Evolutionary conservation across 2,888 invertebrate species (phyloP).

Genomic region (Dolichomitus sp.): DNA sequence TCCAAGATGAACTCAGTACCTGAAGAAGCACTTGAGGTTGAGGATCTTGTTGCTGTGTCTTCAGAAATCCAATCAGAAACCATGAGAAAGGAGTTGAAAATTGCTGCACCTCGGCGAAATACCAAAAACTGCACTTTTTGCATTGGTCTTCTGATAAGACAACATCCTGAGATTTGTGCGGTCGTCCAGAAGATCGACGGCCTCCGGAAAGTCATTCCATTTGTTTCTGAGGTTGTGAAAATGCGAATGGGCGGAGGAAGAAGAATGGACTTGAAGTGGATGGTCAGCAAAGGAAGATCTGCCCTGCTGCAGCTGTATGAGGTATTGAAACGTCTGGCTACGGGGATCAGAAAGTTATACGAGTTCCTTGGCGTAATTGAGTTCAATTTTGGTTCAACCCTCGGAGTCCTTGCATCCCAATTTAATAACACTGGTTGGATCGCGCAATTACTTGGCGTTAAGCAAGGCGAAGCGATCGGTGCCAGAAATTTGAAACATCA

Average conservation of each 20-base stretch:
- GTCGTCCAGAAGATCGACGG: constrained; percentile 30
- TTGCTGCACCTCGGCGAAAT: neutral
- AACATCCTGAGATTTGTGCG: constrained; percentile 37
- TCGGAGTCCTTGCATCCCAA: no score
- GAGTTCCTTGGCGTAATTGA: no score
- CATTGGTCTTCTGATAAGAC: neutral
- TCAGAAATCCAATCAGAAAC: no score
- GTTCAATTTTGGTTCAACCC: no score
- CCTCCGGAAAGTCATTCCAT: constrained; percentile 8
- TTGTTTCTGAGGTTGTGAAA: neutral
- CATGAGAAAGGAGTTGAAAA: neutral
- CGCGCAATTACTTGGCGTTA: no score
- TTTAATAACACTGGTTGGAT: no score
- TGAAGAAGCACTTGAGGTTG: neutral
- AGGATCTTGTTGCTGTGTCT: neutral
- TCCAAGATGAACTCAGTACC: neutral
- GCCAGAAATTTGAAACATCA: no score
- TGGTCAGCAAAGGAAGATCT: no score
- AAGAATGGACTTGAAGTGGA: neutral
- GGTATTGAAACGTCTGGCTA: no score
- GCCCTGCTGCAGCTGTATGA: no score
- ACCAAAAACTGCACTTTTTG: constrained; percentile 17
- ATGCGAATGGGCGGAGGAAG: constrained; percentile 31
- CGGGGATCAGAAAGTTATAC: no score
- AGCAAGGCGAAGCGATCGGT: no score